A percentile compares a stretch with the other conserved stretches of the same genome.
Conservation (phyloP, 2,113 vertebrate species). For the Turnix velox region DNA sequence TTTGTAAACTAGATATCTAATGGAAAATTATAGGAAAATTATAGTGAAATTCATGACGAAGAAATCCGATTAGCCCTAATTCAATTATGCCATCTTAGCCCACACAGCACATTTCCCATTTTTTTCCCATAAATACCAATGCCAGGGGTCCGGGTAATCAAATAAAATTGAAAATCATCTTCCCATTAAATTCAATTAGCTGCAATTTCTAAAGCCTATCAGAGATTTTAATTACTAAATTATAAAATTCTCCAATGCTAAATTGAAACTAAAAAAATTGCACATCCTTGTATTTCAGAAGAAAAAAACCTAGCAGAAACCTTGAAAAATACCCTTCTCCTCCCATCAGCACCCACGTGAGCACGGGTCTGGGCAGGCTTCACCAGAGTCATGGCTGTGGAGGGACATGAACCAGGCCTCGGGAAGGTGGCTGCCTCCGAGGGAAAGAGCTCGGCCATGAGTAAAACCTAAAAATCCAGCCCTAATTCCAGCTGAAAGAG, state of each 20-base stretch:
- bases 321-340: conserved; percentile 72
- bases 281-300: conserved; percentile 90
- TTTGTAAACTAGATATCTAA: conserved; percentile 99
- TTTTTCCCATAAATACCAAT: conserved; percentile 99
- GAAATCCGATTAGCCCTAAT: conserved; percentile 99
- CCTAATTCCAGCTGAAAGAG: neutral
- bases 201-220: conserved; percentile 99
- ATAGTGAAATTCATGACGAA: conserved; percentile 99
- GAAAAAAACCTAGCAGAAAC: conserved; percentile 75
- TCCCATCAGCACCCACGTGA: conserved; percentile 52
- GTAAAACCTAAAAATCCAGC: neutral
- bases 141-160: conserved; percentile 99
- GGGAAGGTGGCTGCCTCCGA: neutral
- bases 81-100: conserved; percentile 99
- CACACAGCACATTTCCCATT: conserved; percentile 99
- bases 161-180: conserved; percentile 99
- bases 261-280: conserved; percentile 97
- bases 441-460: neutral
- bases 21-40: conserved; percentile 99
- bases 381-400: neutral
- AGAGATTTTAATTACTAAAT: conserved; percentile 99
- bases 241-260: conserved; percentile 99
- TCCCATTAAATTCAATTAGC: conserved; percentile 99
- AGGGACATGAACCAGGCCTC: neutral
- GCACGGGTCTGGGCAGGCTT: conserved; percentile 60